phyloP scores from a whole-genome alignment of 2,797 vertebrate genomes.

The Aldrovandia affinis region DNA sequence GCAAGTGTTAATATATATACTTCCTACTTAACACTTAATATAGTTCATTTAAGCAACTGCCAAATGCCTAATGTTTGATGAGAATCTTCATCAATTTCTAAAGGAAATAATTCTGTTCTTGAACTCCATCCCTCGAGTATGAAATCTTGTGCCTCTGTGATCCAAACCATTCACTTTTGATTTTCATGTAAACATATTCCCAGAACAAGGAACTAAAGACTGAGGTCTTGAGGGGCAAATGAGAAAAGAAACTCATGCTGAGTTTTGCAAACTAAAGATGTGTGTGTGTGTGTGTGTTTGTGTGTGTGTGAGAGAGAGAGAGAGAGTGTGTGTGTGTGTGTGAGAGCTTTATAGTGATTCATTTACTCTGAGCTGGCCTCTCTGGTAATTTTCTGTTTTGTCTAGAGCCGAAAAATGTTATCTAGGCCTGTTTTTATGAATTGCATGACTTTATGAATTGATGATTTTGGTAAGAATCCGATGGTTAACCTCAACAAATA shows the following conservation, averaged over 20 bases:
- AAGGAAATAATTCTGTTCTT: background rate
- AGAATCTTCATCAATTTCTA: background rate
- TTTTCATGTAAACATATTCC: background rate
- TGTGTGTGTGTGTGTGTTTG: background rate
- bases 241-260: background rate
- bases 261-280: background rate
- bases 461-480: conserved; percentile 50
- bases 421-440: conserved; percentile 41
- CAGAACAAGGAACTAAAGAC: background rate
- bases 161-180: background rate
- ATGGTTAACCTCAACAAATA: conserved; percentile 48
- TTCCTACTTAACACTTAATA: background rate
- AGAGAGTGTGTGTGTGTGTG: too few relatives aligned
- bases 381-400: conserved; percentile 36
- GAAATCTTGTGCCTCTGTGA: background rate
- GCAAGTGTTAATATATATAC: background rate
- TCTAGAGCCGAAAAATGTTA: conserved; percentile 34
- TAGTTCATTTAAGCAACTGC: background rate
- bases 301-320: too few relatives aligned
- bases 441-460: too few relatives aligned
- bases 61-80: background rate
- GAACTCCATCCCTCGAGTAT: background rate
- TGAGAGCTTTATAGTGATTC: conserved; percentile 4
- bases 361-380: conserved; percentile 34
- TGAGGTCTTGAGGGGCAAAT: too few relatives aligned